Evolutionary conservation across 2,888 invertebrate species (phyloP).

Genomic region (Rhyacophila evoluta): DNA sequence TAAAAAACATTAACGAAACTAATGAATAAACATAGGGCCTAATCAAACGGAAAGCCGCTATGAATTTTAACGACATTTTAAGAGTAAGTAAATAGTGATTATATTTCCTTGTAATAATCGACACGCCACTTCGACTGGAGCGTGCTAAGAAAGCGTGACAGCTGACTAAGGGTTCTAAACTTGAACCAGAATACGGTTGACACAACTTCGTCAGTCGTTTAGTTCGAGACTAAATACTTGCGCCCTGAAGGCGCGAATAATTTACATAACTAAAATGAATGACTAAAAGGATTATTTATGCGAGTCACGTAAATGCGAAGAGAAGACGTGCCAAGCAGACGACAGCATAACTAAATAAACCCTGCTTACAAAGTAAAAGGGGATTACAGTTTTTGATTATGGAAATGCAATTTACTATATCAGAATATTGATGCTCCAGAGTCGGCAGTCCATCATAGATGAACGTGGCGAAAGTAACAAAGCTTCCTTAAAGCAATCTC

Average conservation of each 20-base stretch:
- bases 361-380: not conserved
- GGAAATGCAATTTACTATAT: constrained; percentile 22
- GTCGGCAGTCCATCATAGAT: constrained; percentile 4
- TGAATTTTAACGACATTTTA: not conserved
- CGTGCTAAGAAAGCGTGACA: constrained; percentile 2
- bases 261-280: constrained; percentile 43
- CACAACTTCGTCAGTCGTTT: constrained; percentile 24
- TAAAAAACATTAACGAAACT: no score
- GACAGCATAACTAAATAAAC: constrained; percentile 27
- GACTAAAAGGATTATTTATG: constrained; percentile 40
- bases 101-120: not conserved
- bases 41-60: not conserved
- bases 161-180: not conserved
- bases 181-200: constrained; percentile 10
- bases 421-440: constrained; percentile 6
- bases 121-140: not conserved
- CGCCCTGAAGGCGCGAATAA: constrained; percentile 31
- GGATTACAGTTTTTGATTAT: constrained; percentile 27
- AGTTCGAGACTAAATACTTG: constrained; percentile 17
- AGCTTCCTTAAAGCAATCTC: no score
- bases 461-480: constrained; percentile 11
- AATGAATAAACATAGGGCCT: no score
- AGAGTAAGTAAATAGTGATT: not conserved
- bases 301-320: constrained; percentile 40
- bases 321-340: constrained; percentile 29